Evolutionary conservation across 2,797 vertebrate genomes (phyloP).

Genomic region (Furcifer pardalis): DNA sequence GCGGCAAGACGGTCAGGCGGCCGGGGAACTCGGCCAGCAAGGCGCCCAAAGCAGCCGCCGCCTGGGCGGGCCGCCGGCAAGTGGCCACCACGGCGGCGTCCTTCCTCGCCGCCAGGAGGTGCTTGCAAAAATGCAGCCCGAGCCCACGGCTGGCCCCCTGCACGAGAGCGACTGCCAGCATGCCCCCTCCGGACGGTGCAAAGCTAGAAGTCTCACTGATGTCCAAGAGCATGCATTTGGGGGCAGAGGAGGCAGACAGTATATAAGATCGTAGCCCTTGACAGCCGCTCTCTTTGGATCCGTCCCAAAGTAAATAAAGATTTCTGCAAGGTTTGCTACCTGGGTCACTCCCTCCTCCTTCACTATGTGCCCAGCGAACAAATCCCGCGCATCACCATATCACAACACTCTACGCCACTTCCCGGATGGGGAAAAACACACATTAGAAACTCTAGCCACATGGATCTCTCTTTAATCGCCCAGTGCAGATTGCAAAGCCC

Average conservation of each 20-base stretch:
- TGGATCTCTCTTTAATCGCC: no score
- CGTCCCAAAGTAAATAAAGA: accelerated
- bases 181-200: no score
- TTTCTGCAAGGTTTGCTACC: not conserved
- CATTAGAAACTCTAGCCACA: not conserved
- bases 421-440: not conserved
- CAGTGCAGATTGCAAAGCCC: not conserved
- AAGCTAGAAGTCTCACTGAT: no score
- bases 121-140: constrained; percentile 75
- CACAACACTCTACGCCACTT: not conserved
- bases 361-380: no score
- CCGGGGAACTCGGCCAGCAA: constrained; percentile 61
- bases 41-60: constrained; percentile 45
- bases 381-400: no score
- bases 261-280: not conserved
- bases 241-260: no score
- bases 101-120: constrained; percentile 63
- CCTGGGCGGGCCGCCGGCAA: constrained; percentile 74
- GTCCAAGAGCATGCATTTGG: no score
- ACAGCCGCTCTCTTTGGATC: no score
- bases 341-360: not conserved
- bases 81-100: constrained; percentile 71
- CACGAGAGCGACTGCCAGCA: constrained; percentile 61
- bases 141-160: constrained; percentile 80
- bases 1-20: constrained; percentile 66